phyloP scores from a whole-genome alignment of 2,888 invertebrate genomes.

The Scaptomyza tumidula region DNA sequence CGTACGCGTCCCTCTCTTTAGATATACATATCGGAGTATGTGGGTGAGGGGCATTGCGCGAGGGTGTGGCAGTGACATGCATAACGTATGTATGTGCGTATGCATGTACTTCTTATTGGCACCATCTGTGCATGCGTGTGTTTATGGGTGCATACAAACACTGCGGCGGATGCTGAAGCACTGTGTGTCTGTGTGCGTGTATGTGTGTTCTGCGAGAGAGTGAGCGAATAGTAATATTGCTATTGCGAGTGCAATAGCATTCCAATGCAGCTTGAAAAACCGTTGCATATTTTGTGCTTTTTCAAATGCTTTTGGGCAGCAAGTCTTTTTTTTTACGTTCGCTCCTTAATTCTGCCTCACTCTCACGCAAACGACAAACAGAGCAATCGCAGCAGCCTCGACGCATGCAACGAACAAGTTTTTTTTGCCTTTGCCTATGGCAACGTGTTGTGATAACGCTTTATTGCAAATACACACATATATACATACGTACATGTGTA shows the following conservation, averaged over 20 bases:
- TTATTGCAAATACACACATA: constrained; percentile 36
- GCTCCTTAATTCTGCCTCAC: constrained; percentile 22
- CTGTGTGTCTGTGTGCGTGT: background rate
- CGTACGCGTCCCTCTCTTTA: constrained; percentile 39
- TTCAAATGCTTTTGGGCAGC: constrained; percentile 41
- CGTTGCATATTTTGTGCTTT: constrained; percentile 58
- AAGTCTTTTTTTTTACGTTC: constrained; percentile 13
- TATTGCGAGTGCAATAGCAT: constrained; percentile 52
- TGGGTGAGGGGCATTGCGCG: constrained; percentile 52
- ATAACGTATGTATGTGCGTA: constrained; percentile 44
- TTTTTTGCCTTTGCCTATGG: constrained; percentile 37
- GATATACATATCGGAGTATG: constrained; percentile 9
- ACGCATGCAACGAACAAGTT: constrained; percentile 43
- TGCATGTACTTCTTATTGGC: constrained; percentile 68
- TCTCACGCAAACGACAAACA: constrained; percentile 5
- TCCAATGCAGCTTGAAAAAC: constrained; percentile 57
- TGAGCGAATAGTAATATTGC: constrained; percentile 26
- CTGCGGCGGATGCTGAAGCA: constrained; percentile 21
- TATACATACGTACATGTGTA: constrained; percentile 1
- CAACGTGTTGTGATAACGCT: constrained; percentile 53
- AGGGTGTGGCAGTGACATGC: constrained; percentile 76
- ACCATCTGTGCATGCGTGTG: constrained; percentile 51
- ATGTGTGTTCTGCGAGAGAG: constrained; percentile 15
- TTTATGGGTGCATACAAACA: constrained; percentile 31
- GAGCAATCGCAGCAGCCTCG: constrained; percentile 25